Conservation (phyloP, 2,797 vertebrate species). For the Liasis olivaceus region DNA sequence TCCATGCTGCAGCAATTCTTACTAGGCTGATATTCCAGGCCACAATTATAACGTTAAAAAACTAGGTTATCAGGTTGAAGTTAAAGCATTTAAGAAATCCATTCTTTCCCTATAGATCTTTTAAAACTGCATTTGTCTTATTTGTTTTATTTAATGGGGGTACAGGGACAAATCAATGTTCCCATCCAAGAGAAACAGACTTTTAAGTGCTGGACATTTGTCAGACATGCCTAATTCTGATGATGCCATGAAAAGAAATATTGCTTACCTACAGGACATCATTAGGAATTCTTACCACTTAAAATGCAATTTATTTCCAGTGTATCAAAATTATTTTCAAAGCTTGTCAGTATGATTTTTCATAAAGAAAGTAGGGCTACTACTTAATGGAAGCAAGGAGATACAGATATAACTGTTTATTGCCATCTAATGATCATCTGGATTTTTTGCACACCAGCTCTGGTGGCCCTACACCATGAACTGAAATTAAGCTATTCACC, state of each 20-base stretch:
- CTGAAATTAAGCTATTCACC: background rate
- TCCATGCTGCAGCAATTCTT: background rate
- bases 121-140: slow-evolving; percentile 46
- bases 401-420: background rate
- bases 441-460: background rate
- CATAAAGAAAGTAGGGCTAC: background rate
- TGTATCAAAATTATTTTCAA: slow-evolving; percentile 56
- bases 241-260: slow-evolving; percentile 52
- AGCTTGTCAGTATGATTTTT: slow-evolving; percentile 33
- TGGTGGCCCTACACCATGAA: background rate
- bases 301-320: slow-evolving; percentile 58
- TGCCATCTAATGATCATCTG: background rate
- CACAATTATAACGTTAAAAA: slow-evolving; percentile 15
- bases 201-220: slow-evolving; percentile 59
- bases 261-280: slow-evolving; percentile 56
- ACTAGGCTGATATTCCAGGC: background rate
- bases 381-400: background rate
- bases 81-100: slow-evolving; percentile 20
- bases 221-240: slow-evolving; percentile 47
- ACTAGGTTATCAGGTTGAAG: background rate
- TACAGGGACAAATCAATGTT: slow-evolving; percentile 42
- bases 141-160: slow-evolving; percentile 52
- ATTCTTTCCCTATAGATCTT: slow-evolving; percentile 27
- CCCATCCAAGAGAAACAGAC: slow-evolving; percentile 51
- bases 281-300: slow-evolving; percentile 55